A percentile compares a stretch with the other conserved stretches of the same genome.
phyloP scores from a whole-genome alignment of 2,888 invertebrate species.

The Oeneis ivallda region DNA sequence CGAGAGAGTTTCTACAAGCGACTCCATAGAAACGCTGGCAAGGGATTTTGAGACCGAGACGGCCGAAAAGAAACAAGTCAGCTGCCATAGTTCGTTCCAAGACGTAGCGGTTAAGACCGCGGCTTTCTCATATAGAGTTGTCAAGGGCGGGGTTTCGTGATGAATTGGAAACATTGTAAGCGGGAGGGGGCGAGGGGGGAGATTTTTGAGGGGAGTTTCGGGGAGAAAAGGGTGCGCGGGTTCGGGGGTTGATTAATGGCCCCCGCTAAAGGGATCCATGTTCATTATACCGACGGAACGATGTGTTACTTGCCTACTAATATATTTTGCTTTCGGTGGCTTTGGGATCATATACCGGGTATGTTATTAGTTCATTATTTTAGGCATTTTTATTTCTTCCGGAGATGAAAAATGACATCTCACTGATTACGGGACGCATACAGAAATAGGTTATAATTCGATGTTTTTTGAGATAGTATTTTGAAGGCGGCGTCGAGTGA shows the following conservation, averaged over 20 bases:
- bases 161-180: slow-evolving; percentile 79
- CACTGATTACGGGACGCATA: slow-evolving; percentile 56
- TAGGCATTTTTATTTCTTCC: slow-evolving; percentile 75
- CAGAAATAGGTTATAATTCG: slow-evolving; percentile 50
- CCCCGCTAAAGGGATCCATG: slow-evolving; percentile 76
- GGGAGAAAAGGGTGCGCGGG: slow-evolving; percentile 59
- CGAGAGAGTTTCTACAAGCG: slow-evolving; percentile 23
- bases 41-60: slow-evolving; percentile 47
- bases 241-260: slow-evolving; percentile 73
- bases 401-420: slow-evolving; percentile 67
- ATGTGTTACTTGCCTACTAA: slow-evolving; percentile 78
- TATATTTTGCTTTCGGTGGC: slow-evolving; percentile 73
- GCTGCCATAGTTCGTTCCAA: slow-evolving; percentile 40
- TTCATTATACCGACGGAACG: slow-evolving; percentile 79
- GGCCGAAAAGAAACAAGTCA: slow-evolving; percentile 49
- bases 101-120: slow-evolving; percentile 53
- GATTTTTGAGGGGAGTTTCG: slow-evolving; percentile 66
- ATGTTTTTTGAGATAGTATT: slow-evolving; percentile 48
- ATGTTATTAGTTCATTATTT: slow-evolving; percentile 76
- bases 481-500: slow-evolving; percentile 48
- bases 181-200: slow-evolving; percentile 67
- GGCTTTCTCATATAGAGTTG: slow-evolving; percentile 81
- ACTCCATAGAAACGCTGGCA: slow-evolving; percentile 30
- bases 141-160: slow-evolving; percentile 83
- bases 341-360: slow-evolving; percentile 50